Conservation (phyloP, 2,797 vertebrate genomes). For the Chelon labrosus region DNA sequence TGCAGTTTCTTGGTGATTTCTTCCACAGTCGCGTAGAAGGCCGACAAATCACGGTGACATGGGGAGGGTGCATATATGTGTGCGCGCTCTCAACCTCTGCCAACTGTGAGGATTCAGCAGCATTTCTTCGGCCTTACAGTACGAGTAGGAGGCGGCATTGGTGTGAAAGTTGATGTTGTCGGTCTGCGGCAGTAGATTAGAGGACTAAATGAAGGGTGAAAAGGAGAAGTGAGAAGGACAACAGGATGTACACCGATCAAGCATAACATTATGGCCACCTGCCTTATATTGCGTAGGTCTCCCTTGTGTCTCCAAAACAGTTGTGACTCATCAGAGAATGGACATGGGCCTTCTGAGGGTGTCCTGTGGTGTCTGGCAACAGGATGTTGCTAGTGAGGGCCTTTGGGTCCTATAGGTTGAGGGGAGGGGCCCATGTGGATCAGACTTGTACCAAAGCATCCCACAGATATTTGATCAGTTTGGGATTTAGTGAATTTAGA, state of each 20-base stretch:
- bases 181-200: conserved; percentile 41
- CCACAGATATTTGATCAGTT: no score
- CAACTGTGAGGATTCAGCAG: conserved; percentile 20
- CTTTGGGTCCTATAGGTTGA: no score
- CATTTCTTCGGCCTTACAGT: conserved; percentile 19
- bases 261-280: no score
- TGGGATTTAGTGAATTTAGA: no score
- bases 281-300: no score
- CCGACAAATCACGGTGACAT: conserved; percentile 32
- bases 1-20: background rate
- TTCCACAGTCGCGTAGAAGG: conserved; percentile 9
- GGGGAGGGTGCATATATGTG: conserved; percentile 4
- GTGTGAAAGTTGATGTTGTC: conserved; percentile 35
- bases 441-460: no score
- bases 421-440: no score
- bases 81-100: conserved; percentile 18
- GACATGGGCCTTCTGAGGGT: no score
- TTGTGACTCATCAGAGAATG: no score
- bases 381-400: no score
- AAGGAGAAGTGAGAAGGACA: conserved; percentile 22
- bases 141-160: conserved; percentile 13
- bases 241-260: background rate
- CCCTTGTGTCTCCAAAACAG: no score
- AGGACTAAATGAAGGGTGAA: conserved; percentile 41
- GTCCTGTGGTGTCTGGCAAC: no score